Conservation (phyloP, 2,797 vertebrate genomes). For the Delichon dasypus region DNA sequence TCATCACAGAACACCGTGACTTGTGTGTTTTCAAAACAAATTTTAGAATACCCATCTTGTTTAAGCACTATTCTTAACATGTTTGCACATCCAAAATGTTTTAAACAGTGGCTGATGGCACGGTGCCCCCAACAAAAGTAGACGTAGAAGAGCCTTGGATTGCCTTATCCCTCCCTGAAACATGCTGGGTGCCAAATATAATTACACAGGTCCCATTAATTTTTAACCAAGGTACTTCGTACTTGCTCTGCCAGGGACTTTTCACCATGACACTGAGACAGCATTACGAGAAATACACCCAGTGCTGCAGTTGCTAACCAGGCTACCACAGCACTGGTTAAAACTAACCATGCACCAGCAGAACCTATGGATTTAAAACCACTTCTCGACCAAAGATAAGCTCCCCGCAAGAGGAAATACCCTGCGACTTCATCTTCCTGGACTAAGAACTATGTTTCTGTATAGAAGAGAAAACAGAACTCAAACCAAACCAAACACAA, state of each 20-base stretch:
- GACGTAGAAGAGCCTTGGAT: background rate
- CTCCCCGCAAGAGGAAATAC: background rate
- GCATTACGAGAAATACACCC: background rate
- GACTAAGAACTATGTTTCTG: background rate
- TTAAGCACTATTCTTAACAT: background rate
- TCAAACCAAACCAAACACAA: background rate
- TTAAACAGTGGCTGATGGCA: slow-evolving; percentile 32
- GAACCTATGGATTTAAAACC: background rate
- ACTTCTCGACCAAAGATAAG: background rate
- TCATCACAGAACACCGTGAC: background rate
- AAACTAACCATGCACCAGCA: background rate
- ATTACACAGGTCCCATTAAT: background rate
- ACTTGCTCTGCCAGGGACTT: background rate
- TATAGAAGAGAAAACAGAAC: background rate
- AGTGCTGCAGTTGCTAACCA: background rate
- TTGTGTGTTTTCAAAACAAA: background rate
- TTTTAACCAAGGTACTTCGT: slow-evolving; percentile 7
- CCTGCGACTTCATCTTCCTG: background rate
- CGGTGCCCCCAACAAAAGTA: background rate
- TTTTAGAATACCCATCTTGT: background rate
- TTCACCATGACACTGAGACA: background rate
- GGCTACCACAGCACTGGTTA: background rate
- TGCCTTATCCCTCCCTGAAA: background rate
- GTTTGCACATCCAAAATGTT: slow-evolving; percentile 25
- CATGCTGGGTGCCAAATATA: background rate